Evolutionary conservation across 2,888 invertebrate genomes (phyloP).

Genomic region (Romanomermis culicivorax): DNA sequence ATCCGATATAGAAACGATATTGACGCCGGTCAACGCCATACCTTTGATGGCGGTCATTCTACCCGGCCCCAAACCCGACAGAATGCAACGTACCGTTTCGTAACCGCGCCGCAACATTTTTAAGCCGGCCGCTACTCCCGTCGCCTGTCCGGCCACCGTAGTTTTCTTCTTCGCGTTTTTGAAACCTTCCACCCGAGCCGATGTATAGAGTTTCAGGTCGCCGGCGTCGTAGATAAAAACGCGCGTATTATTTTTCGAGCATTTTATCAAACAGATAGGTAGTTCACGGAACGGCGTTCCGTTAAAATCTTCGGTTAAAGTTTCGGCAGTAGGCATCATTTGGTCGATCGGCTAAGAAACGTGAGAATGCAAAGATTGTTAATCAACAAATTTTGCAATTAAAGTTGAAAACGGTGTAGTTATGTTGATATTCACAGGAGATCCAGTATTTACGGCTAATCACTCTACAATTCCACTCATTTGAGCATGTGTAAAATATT

Average conservation of each 20-base stretch:
- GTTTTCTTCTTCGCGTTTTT: conserved; percentile 85
- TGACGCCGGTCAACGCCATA: conserved; percentile 65
- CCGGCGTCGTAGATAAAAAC: conserved; percentile 41
- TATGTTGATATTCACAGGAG: too few relatives aligned
- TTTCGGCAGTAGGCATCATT: conserved; percentile 28
- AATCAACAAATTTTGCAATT: too few relatives aligned
- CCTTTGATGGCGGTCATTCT: conserved; percentile 67
- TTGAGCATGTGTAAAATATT: too few relatives aligned
- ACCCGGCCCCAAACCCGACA: conserved; percentile 32
- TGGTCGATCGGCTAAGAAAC: background rate
- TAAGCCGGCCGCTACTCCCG: conserved; percentile 53
- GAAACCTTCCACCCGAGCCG: conserved; percentile 72
- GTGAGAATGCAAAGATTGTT: background rate
- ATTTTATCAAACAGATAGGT: conserved; percentile 56
- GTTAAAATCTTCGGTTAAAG: conserved; percentile 48
- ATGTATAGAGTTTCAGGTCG: conserved; percentile 5
- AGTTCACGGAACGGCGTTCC: conserved; percentile 54
- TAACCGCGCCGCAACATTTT: conserved; percentile 25
- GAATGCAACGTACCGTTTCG: conserved; percentile 23
- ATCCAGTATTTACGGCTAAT: too few relatives aligned
- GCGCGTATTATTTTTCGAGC: conserved; percentile 60
- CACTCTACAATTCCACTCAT: too few relatives aligned
- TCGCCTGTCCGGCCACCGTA: conserved; percentile 83
- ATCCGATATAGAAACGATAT: conserved; percentile 80
- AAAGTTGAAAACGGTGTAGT: too few relatives aligned